Percentiles rank a stretch among this genome's conserved stretches.
Conservation (phyloP, 2,888 invertebrate species). For the Drosophila austrosaltans region DNA sequence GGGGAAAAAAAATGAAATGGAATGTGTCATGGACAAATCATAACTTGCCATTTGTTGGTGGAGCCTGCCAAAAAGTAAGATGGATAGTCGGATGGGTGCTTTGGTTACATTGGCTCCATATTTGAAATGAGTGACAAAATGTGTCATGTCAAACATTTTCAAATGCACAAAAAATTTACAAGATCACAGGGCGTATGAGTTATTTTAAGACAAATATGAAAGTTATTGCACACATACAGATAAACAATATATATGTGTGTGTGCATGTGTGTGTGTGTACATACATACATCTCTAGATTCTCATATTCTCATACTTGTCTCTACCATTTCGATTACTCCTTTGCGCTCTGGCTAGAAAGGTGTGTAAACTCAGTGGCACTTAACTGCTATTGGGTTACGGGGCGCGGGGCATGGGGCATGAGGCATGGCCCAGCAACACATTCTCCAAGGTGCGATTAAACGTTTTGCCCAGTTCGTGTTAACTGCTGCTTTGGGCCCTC, state of each 20-base stretch:
- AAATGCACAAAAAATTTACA: conserved; percentile 1
- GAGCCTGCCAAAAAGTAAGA: neutral
- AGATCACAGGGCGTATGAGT: conserved; percentile 6
- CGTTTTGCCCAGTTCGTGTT: conserved; percentile 34
- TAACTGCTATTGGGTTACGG: conserved; percentile 12
- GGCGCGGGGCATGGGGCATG: neutral
- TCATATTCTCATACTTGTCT: neutral
- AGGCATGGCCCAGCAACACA: neutral
- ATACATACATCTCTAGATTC: neutral
- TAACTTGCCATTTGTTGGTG: conserved; percentile 9
- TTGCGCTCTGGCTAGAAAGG: neutral
- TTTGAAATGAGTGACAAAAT: conserved; percentile 1
- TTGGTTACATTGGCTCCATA: neutral
- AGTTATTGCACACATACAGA: neutral
- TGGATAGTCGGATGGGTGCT: neutral
- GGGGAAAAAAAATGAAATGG: conserved; percentile 13
- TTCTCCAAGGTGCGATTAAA: conserved; percentile 43
- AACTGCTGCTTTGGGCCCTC: conserved; percentile 40
- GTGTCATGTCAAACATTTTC: conserved; percentile 3
- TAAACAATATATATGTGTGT: neutral
- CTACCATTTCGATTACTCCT: neutral
- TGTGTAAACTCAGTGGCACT: conserved; percentile 13
- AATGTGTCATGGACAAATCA: conserved; percentile 13
- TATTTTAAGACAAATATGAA: conserved; percentile 4
- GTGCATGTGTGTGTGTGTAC: no score